Base-by-base conservation (phyloP, 2,888 invertebrate genomes). In the Noctua comes region DNA sequence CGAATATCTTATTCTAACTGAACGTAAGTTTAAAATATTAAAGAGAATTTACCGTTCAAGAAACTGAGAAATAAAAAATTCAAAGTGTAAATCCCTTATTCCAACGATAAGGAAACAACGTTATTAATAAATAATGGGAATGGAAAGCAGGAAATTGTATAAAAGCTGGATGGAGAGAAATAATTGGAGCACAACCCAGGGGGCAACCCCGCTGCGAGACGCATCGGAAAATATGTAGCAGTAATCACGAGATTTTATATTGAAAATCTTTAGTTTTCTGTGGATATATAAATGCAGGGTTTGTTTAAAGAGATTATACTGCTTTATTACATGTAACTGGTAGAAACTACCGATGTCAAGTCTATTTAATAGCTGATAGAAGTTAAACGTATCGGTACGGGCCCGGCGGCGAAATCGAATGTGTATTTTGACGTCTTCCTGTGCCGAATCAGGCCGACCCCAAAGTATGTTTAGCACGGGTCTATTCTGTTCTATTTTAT, bases 131-230 rank as follows among this genome's bases (percentile, higher is more conserved):
- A 72, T 71, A 64, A 82, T 79, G 68, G 27, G 51, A 69, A 82
- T 46, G 68, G 16, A 66, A 40, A 66, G 59, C 68, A 68, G 46
- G 43, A 75, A 83, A 70, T 48, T 79, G 62, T 69, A 68, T n/a
- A 62, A 48, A 54, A 75, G 64, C 36, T 59, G 66, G 27, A 54
- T 57, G 57, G 59, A 64, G 69, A n/a, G 43, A 76, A 70, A 73
- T 73, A 73, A 83, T 80, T 83, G 84, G 76, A 68, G 18, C 64
- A 59, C 10, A 31, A 48, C 76, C 80, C 73, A 69, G 75, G 66
- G 73, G 70, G 66, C 43, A n/a, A 0, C 31, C 70, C 75, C 73
- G 31, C 66, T 68, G 71, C 10, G 69, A 51, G 24, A 68, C 31
- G 21, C 40, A 54, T 71, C 13, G 72, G 24, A n/a, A 68, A 70